phyloP scores from a whole-genome alignment of 2,113 vertebrate genomes.

The Lipophrys pholis region DNA sequence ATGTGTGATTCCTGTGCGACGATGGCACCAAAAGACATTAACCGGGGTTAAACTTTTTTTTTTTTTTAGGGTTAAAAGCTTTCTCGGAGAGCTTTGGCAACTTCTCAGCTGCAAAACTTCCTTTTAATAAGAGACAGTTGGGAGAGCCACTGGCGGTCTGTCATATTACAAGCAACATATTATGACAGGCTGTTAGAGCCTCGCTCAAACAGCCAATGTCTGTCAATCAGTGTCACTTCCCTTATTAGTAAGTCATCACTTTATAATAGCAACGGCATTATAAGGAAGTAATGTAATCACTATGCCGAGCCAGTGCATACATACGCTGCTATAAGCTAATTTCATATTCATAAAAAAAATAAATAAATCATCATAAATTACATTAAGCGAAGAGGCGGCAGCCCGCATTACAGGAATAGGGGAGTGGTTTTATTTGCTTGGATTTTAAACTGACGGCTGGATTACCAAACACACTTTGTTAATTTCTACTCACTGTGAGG shows the following conservation, averaged over 20 bases:
- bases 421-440: too few relatives aligned
- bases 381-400: too few relatives aligned
- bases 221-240: constrained; percentile 10
- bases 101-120: background rate
- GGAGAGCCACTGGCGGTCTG: constrained; percentile 1
- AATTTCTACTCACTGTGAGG: too few relatives aligned
- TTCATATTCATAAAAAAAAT: background rate
- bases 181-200: constrained; percentile 4
- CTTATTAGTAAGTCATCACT: background rate
- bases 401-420: too few relatives aligned
- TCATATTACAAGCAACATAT: constrained; percentile 1
- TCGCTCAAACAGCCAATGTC: constrained; percentile 3
- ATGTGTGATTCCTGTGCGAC: background rate
- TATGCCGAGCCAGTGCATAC: background rate
- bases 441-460: too few relatives aligned
- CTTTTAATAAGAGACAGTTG: background rate
- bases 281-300: background rate
- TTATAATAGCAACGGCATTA: background rate
- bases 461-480: too few relatives aligned
- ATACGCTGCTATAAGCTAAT: background rate
- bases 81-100: background rate
- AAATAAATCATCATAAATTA: too few relatives aligned
- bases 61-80: background rate
- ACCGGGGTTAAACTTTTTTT: background rate
- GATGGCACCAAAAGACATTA: background rate